These are phyloP conservation scores for Heliconius erato DNA, from an alignment of 2,888 invertebrate species.

Conservation along the genomic window DNA sequence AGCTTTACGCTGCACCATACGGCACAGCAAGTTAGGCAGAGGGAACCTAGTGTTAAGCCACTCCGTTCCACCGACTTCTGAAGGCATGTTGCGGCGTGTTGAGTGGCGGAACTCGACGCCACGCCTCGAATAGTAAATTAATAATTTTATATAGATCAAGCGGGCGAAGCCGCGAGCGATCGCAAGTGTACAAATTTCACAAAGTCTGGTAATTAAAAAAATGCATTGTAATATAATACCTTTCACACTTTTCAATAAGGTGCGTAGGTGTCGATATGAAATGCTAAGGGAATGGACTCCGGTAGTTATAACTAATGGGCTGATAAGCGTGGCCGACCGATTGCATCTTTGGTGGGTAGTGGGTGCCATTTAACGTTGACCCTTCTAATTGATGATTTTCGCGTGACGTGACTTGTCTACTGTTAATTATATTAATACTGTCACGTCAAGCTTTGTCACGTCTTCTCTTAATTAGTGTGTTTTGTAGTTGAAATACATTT, in stretches of 20 bases:
- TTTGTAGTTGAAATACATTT: too few relatives aligned
- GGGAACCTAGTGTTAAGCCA: too few relatives aligned
- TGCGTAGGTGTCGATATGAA: slow-evolving; percentile 73
- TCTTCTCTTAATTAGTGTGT: neutral
- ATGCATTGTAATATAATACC: neutral
- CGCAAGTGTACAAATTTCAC: neutral
- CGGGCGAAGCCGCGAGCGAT: too few relatives aligned
- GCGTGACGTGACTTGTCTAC: slow-evolving; percentile 9
- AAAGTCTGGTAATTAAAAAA: neutral
- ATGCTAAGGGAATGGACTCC: slow-evolving; percentile 63
- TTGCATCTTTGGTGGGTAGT: slow-evolving; percentile 58
- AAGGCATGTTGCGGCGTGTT: too few relatives aligned
- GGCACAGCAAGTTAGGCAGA: too few relatives aligned
- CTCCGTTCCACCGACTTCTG: too few relatives aligned
- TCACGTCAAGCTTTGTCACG: neutral
- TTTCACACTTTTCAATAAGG: slow-evolving; percentile 36
- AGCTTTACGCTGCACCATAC: too few relatives aligned
- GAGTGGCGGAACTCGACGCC: too few relatives aligned
- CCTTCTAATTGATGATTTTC: slow-evolving; percentile 12
- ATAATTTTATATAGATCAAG: neutral
- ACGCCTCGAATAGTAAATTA: too few relatives aligned
- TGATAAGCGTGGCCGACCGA: slow-evolving; percentile 78
- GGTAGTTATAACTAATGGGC: slow-evolving; percentile 81
- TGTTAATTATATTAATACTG: slow-evolving; percentile 6
- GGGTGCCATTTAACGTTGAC: slow-evolving; percentile 31